These are phyloP conservation scores for Typhlichthys subterraneus DNA, from an alignment of 2,797 vertebrate species.

Conservation along the genomic window DNA sequence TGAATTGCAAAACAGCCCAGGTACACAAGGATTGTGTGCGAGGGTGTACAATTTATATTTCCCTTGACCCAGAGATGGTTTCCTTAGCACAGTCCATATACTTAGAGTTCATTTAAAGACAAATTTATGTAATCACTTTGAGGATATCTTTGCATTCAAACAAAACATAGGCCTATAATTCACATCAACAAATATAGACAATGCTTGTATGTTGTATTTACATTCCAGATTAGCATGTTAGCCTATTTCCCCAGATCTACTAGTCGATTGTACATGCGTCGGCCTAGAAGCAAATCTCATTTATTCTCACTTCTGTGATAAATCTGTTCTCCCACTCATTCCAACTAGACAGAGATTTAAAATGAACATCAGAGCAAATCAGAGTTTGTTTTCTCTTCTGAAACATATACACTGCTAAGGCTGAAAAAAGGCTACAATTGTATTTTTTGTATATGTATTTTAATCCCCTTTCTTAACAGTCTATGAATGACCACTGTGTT, in stretches of 20 bases:
- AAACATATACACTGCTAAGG: too few species aligned
- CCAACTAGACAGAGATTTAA: constrained; percentile 5
- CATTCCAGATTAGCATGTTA: background rate
- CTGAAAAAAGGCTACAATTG: too few species aligned
- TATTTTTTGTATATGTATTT: too few species aligned
- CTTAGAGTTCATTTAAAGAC: too few species aligned
- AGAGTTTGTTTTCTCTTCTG: too few species aligned
- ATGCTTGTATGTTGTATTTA: too few species aligned
- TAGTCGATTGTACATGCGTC: constrained; percentile 8
- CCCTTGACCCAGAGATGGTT: background rate
- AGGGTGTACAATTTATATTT: constrained; percentile 32
- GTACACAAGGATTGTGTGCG: constrained; percentile 35
- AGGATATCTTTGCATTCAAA: constrained; percentile 1
- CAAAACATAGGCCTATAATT: too few species aligned
- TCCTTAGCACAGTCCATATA: too few species aligned
- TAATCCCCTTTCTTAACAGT: too few species aligned
- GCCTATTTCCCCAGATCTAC: background rate
- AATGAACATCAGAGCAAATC: too few species aligned
- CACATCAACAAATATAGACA: too few species aligned
- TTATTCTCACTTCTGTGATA: constrained; percentile 12
- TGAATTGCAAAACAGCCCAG: constrained; percentile 68
- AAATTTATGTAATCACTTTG: constrained; percentile 4
- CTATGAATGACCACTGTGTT: too few species aligned
- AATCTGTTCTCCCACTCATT: constrained; percentile 23
- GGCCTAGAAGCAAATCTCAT: constrained; percentile 8